Evolutionary conservation across 2,888 invertebrate genomes (phyloP).

Genomic region (Amiota mariae): DNA sequence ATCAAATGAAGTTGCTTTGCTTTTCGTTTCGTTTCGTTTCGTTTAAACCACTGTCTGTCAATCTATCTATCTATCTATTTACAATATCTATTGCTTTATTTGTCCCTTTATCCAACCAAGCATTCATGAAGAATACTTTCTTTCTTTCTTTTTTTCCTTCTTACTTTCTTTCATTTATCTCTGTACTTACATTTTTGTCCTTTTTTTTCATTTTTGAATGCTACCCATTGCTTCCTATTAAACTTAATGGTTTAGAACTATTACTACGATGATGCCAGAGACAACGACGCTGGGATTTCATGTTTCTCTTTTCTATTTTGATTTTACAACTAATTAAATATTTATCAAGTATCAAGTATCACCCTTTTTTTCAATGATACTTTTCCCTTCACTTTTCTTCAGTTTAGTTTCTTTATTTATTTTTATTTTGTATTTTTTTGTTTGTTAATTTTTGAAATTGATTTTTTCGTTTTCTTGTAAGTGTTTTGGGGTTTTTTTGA

Average conservation of each 20-base stretch:
- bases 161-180: not conserved
- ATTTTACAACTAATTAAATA: conserved; percentile 26
- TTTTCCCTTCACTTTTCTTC: conserved; percentile 33
- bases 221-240: not conserved
- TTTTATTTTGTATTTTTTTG: conserved; percentile 44
- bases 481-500: too few species aligned
- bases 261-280: not conserved
- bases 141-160: not conserved
- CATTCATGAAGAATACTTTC: not conserved
- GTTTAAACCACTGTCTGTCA: not conserved
- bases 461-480: too few species aligned
- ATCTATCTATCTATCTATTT: not conserved
- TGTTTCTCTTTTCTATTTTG: not conserved
- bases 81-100: too few species aligned
- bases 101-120: not conserved
- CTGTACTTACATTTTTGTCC: not conserved
- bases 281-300: not conserved
- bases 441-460: too few species aligned
- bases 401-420: conserved; percentile 43
- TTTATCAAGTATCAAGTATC: conserved; percentile 18
- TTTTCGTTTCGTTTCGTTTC: too few species aligned
- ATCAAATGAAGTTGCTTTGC: too few species aligned
- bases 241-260: conserved; percentile 20
- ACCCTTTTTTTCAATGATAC: too few species aligned
- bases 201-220: not conserved